Base-by-base conservation (phyloP, 2,888 invertebrate genomes). In the Choreutis nemorana region DNA sequence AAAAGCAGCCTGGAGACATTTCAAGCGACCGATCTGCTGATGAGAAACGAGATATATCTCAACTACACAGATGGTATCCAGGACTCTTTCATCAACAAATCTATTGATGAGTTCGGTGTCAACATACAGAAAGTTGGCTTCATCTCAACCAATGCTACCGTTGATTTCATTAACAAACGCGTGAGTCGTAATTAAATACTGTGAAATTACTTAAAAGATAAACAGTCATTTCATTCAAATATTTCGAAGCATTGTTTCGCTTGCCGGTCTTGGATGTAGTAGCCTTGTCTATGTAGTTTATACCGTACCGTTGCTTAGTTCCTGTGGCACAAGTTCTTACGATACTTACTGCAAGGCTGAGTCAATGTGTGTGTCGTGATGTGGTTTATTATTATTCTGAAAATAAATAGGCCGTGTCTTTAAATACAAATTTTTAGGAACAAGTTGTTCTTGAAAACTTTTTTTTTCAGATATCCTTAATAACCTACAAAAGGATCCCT, bases 111-210 rank as follows among this genome's bases (percentile, higher is more conserved):
- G 12, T 56, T 39, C 28, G 66, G 64, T 2, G 50, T 66, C 0
- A 36, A 41, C n/a, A 50, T 63, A 1, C 53, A 57, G 1, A 58
- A 47, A 39, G 45, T 65, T 2, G 51, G 56, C 0, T 67, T 57
- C 30, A 36, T 48, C 6, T 48, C 43, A 14, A 58, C 58, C 1
- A 34, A 26, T 2, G 30, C 46, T 2, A 56, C 62, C 1, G 33
- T 39, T 1, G n/a, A 36, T 2, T 58, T 48, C 35, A 55, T 71
- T 1, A 70, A 71, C 35, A 44, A 38, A 32, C 46, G 46, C 48
- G 71, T 70, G 38, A 44, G 50, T 31, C 15, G 4, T 18, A 18
- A 8, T 8, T 8, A 18, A 18, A 18, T 18, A 18, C 8, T 18
- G 18, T 18, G 8, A 18, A 8, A 5, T 18, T 18, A 5, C 18